phyloP scores from a whole-genome alignment of 2,797 vertebrate genomes.

The Danionella dracula region DNA sequence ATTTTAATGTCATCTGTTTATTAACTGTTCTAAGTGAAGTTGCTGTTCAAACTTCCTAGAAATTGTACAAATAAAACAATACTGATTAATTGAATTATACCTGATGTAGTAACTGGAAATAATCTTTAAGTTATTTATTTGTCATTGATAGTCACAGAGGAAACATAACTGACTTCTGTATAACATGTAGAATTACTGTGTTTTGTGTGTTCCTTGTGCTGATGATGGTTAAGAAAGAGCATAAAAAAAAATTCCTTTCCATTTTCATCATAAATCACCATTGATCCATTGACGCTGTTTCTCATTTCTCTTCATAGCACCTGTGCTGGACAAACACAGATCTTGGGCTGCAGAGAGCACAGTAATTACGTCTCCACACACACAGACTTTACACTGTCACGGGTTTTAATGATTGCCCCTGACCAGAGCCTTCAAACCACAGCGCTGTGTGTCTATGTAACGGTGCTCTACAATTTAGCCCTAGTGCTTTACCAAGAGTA shows the following conservation, averaged over 20 bases:
- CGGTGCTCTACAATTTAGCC: constrained; percentile 8
- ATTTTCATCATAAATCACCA: background rate
- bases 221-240: background rate
- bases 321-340: constrained; percentile 16
- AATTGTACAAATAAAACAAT: no score
- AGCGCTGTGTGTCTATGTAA: constrained; percentile 3
- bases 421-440: constrained; percentile 21
- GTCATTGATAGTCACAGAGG: no score
- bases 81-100: no score
- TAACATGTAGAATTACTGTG: no score
- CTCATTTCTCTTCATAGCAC: constrained; percentile 3
- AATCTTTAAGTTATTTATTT: no score
- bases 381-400: constrained; percentile 24
- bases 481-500: background rate
- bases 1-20: no score
- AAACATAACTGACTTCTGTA: no score
- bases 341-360: background rate
- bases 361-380: constrained; percentile 28
- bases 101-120: no score
- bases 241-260: no score
- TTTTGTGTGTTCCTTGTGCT: background rate
- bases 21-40: no score
- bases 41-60: no score
- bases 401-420: constrained; percentile 32
- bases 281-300: background rate